Evolutionary conservation across 2,888 invertebrate species (phyloP), one percentile per base, ranked within the genome.

Genomic region (Erebia aethiops): DNA sequence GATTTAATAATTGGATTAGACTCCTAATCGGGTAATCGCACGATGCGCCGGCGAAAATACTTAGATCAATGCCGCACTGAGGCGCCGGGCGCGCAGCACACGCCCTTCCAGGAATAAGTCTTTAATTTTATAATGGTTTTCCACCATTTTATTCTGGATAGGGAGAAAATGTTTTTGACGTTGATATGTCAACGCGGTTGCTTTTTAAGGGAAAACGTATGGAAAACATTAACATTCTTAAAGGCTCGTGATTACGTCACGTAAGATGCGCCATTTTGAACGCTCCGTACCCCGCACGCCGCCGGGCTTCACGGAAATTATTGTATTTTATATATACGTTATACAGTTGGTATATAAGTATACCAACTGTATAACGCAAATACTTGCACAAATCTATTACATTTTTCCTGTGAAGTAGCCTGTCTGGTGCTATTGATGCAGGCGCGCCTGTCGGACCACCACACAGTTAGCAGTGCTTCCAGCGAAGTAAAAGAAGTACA

Each of bases 21-120:
- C 54, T 16, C 21, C 64, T 41, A 49, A 68, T 63, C 63, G 61
- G 64, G 60, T 69, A 76, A 77, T 76, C 69, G 68, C 70, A 71
- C 56, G 62, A 65, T 16, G 64, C 67, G 49, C 18, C 3, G 69
- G 57, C 16, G n/a, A 10, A 43, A 43, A 43, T 60, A 35, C 35
- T 7, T 35, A 60, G 60, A 60, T 43, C 60, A 43, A 60, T 60
- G 35, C 41, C 5, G 41, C 43, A 16, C 60, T 16, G 16, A 41
- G 16, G 10, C 57, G 16, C 41, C 11, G 16, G 16, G 10, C 57
- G 16, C 41, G 60, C 9, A 43, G 43, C 41, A 43, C 43, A 41
- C 35, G 16, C 41, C 41, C 60, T 11, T 10, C 8, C 7, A n/a
- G 2, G 35, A n/a, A 2, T 2, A 14, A 26, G 35, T 35, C 35